phyloP scores from a whole-genome alignment of 2,888 invertebrate genomes.

The Lasioglossum oenotherae region DNA sequence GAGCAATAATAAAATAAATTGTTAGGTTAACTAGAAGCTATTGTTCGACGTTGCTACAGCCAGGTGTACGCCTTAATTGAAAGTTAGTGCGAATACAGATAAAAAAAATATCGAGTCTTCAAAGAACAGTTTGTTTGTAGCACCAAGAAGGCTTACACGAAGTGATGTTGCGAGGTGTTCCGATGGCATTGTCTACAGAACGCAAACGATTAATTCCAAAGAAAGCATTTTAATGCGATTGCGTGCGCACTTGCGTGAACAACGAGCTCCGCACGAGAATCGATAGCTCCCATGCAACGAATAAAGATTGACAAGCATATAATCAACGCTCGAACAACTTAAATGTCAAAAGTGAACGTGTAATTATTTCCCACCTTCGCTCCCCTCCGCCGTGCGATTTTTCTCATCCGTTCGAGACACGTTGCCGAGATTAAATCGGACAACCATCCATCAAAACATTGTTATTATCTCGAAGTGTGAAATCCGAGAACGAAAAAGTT shows the following conservation, averaged over 20 bases:
- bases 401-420: background rate
- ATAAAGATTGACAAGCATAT: constrained; percentile 8
- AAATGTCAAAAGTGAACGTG: constrained; percentile 10
- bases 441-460: constrained; percentile 25
- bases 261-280: background rate
- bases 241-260: background rate
- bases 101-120: too few species aligned
- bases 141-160: background rate
- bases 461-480: constrained; percentile 2
- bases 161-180: background rate
- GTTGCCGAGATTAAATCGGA: constrained; percentile 2
- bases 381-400: background rate
- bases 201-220: background rate
- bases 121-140: background rate
- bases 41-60: too few species aligned
- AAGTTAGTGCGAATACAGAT: too few species aligned
- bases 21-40: too few species aligned
- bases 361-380: background rate
- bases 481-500: background rate
- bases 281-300: constrained; percentile 8
- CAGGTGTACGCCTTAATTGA: too few species aligned
- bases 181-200: background rate
- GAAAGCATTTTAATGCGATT: background rate
- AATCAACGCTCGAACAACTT: constrained; percentile 2
- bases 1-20: too few species aligned